Evolutionary conservation across 2,888 invertebrate species (phyloP), one percentile per base, ranked within the genome.

Genomic region (Beris chalybata): DNA sequence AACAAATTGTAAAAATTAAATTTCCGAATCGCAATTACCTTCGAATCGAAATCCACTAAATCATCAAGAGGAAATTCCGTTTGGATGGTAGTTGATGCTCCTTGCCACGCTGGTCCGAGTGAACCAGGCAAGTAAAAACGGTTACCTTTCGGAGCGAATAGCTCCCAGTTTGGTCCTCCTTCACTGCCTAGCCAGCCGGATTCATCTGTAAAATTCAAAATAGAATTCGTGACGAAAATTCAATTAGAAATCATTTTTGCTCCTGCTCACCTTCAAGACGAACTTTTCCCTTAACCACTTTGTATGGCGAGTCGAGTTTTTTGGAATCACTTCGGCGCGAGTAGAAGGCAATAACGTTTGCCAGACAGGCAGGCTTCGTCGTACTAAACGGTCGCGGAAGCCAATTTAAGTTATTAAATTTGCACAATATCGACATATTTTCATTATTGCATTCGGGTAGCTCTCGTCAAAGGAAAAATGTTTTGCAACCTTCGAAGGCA

Each of bases 71-170:
- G 73, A 55, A 70, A 73, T 53, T 75, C 75, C 13, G 73, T 65
- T 4, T 68, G 71, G 32, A 76, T 80, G 2, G 86, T 86, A 0
- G 87, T 85, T 32, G 84, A 81, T 11, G 83, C 82, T 71, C 87
- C 86, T 69, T 87, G 84, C 88, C 88, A 89, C 0, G 88, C 89
- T 13, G 88, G 85, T 0, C 90, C 90, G 0, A 88, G 82, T 69
- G 86, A 84, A 64, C 89, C 89, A 22, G 88, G 89, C 69, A 91
- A 79, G 72, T 87, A 88, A 74, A 90, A 87, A 43, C 90, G 83
- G 75, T 87, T 87, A 31, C 88, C 88, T 64, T 82, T 82, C 0
- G 86, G 85, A 11, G 86, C 86, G 15, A 90, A 78, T 31, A 89
- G 76, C 73, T 89, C 89, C 84, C 89, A 86, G 74, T 88, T 87